Evolutionary conservation across 2,888 invertebrate genomes (phyloP), one percentile per base, ranked within the genome.

Genomic region (Acrobasis consociella): DNA sequence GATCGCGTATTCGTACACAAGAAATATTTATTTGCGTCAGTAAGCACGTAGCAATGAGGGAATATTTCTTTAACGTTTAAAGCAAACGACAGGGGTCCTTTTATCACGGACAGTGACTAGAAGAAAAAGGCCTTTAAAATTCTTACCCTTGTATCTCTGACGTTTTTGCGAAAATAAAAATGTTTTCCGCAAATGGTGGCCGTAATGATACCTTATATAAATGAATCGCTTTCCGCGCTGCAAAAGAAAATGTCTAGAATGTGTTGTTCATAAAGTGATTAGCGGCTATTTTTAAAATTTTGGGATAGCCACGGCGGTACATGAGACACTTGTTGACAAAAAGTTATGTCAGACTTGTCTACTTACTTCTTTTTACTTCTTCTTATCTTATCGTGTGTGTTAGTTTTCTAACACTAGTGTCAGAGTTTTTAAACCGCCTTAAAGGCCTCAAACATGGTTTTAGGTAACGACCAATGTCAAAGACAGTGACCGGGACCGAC

Each of bases 101-200:
- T 83, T 83, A 81, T 83, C 81, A 73, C 73, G 62, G 72, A 72
- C 73, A 65, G 73, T 78, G 79, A 78, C 78, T 74, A 62, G 68
- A 74, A 74, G 70, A 76, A 80, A 72, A 72, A 75, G 69, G 72
- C 68, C 74, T 77, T 81, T 78, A 78, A 78, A 83, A 80, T 81
- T 80, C 75, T 73, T 75, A 81, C 80, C 81, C 80, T 78, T 70
- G 71, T 74, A 67, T 76, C 75, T 67, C 66, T 72, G 75, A 75
- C 74, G 68, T 69, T 68, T 72, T 70, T 17, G 52, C 63, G 71
- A 39, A 64, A 69, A 71, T 67, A 66, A 65, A 68, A 67, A 68
- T 67, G 67, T 69, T 72, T 67, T 67, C 67, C 67, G 64, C 62
- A 62, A 63, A 65, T 63, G 67, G 58, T 65, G 51, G 38, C 22